Percentiles rank a stretch among this genome's conserved stretches.
These are phyloP conservation scores for Eudemis profundana DNA, from an alignment of 2,888 invertebrate species.

Conservation along the genomic window DNA sequence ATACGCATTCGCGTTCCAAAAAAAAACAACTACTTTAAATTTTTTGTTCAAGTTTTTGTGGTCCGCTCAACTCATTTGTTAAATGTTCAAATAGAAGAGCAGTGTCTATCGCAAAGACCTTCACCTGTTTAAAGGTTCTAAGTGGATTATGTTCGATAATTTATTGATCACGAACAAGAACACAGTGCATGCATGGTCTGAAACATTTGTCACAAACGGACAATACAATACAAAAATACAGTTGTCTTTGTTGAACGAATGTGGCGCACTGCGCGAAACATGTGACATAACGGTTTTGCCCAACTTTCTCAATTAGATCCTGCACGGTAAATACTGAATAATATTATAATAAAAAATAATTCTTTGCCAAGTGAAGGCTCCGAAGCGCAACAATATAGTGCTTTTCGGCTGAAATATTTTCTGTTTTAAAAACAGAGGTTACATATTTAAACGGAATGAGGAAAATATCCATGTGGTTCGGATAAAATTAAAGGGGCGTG, in stretches of 20 bases:
- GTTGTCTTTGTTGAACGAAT: conserved; percentile 51
- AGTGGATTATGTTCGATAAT: conserved; percentile 29
- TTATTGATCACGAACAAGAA: conserved; percentile 34
- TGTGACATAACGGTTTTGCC: conserved; percentile 53
- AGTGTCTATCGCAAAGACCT: conserved; percentile 18
- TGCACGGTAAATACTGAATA: conserved; percentile 25
- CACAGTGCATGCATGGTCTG: conserved; percentile 32
- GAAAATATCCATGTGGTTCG: too few relatives aligned
- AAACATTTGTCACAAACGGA: conserved; percentile 39
- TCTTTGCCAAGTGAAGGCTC: background rate
- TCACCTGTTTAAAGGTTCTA: conserved; percentile 40
- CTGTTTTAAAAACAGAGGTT: too few relatives aligned
- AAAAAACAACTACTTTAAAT: conserved; percentile 22
- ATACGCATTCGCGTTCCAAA: conserved; percentile 6
- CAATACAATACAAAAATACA: conserved; percentile 43
- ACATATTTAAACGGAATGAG: too few relatives aligned
- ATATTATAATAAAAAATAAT: background rate
- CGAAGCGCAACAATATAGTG: too few relatives aligned
- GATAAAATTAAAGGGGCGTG: too few relatives aligned
- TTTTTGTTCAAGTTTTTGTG: conserved; percentile 29
- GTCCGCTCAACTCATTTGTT: conserved; percentile 29
- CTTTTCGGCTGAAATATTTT: too few relatives aligned
- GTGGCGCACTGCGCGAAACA: conserved; percentile 48
- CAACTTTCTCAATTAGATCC: conserved; percentile 45
- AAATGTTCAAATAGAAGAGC: conserved; percentile 17